A percentile compares a stretch with the other conserved stretches of the same genome.
Evolutionary conservation across 2,888 invertebrate genomes (phyloP).

Genomic region (Tenthredo distinguenda): DNA sequence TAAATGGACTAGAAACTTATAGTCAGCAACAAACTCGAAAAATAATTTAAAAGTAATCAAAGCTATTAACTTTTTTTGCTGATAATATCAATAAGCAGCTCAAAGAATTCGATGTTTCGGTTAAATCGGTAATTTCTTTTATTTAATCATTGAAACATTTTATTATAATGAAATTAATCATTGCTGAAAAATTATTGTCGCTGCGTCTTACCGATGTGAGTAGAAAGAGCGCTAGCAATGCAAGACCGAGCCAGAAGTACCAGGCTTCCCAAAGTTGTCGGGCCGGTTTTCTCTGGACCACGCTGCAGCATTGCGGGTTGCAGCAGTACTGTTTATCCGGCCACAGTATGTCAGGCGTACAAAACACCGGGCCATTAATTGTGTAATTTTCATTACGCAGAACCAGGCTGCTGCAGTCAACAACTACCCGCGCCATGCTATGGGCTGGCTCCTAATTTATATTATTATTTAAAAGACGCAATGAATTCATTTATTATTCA

Average conservation of each 20-base stretch:
- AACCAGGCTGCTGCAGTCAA: slow-evolving; percentile 69
- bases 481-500: neutral
- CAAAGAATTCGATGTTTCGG: neutral
- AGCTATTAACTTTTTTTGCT: neutral
- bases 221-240: slow-evolving; percentile 69
- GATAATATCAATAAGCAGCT: no score
- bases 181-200: neutral
- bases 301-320: slow-evolving; percentile 71
- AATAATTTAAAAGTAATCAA: neutral
- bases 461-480: slow-evolving; percentile 32
- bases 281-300: slow-evolving; percentile 70
- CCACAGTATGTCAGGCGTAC: slow-evolving; percentile 68
- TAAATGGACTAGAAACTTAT: neutral
- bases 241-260: slow-evolving; percentile 74
- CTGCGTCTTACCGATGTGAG: slow-evolving; percentile 66
- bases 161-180: neutral
- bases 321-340: slow-evolving; percentile 71
- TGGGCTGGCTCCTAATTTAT: neutral
- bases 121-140: neutral
- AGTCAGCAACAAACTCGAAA: neutral
- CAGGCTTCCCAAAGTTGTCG: slow-evolving; percentile 74
- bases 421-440: slow-evolving; percentile 67
- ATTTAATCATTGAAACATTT: slow-evolving; percentile 55
- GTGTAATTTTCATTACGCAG: slow-evolving; percentile 59
- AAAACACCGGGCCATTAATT: slow-evolving; percentile 64